Conservation (phyloP, 2,888 invertebrate species). For the Nyleta sp. region DNA sequence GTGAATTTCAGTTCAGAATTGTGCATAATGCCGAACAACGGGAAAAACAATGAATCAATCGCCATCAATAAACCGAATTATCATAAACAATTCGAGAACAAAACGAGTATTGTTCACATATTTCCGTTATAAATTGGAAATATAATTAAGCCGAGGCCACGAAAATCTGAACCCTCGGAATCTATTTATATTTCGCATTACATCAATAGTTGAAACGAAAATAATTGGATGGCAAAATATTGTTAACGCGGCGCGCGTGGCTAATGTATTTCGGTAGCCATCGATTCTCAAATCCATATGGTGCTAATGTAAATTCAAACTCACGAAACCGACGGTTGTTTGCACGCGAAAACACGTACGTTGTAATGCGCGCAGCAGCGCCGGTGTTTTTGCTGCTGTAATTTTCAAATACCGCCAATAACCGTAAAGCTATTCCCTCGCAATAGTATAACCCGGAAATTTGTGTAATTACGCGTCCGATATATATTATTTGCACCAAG, state of each 20-base stretch:
- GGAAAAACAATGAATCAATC: constrained; percentile 6
- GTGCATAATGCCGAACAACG: not conserved
- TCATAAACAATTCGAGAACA: not conserved
- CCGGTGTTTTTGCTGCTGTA: constrained; percentile 45
- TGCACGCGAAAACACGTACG: constrained; percentile 14
- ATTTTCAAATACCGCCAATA: constrained; percentile 54
- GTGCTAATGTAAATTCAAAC: constrained; percentile 49
- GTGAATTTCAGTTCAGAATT: not conserved
- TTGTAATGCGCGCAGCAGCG: not conserved
- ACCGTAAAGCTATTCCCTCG: constrained; percentile 41
- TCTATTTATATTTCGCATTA: constrained; percentile 1
- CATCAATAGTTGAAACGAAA: not conserved
- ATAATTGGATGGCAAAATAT: constrained; percentile 32
- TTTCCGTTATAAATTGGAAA: not conserved
- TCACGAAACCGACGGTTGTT: constrained; percentile 10
- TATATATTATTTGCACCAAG: constrained; percentile 49
- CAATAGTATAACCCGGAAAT: constrained; percentile 32
- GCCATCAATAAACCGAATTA: not conserved
- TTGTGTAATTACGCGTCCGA: constrained; percentile 40
- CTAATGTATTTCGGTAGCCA: constrained; percentile 19
- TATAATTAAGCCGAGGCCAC: not conserved
- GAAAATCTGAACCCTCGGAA: not conserved
- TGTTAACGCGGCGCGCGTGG: constrained; percentile 11
- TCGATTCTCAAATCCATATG: constrained; percentile 44
- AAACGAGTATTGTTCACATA: not conserved